A percentile compares a stretch with the other conserved stretches of the same genome.
phyloP scores from a whole-genome alignment of 2,113 vertebrate genomes.

The Atrichornis clamosus region DNA sequence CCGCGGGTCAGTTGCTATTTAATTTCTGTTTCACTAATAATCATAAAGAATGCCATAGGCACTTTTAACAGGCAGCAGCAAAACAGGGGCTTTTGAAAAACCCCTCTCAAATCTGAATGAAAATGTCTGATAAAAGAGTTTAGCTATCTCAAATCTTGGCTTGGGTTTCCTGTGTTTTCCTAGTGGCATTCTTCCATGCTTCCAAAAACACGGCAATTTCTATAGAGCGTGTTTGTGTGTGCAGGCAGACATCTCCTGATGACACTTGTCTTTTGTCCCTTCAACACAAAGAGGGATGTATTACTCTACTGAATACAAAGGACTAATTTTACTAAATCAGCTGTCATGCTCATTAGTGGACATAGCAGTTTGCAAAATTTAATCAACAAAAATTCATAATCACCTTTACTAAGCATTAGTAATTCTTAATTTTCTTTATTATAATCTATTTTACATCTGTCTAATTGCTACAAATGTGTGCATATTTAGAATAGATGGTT shows the following conservation, averaged over 20 bases:
- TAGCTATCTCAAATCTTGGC: slow-evolving; percentile 13
- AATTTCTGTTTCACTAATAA: slow-evolving; percentile 57
- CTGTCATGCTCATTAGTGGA: neutral
- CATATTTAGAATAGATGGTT: neutral
- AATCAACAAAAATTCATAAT: neutral
- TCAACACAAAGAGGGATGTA: slow-evolving; percentile 30
- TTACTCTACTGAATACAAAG: neutral
- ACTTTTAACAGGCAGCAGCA: neutral
- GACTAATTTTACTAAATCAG: slow-evolving; percentile 39
- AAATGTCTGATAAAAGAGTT: slow-evolving; percentile 6
- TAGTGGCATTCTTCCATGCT: slow-evolving; percentile 24
- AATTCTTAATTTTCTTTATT: neutral
- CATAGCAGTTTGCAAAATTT: slow-evolving; percentile 15
- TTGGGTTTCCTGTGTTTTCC: slow-evolving; percentile 36
- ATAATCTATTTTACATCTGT: neutral
- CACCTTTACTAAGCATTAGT: neutral
- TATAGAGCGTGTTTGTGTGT: slow-evolving; percentile 19
- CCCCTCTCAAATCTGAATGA: neutral
- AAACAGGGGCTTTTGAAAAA: neutral
- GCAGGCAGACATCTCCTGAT: neutral
- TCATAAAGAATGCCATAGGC: slow-evolving; percentile 34
- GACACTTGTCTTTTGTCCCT: slow-evolving; percentile 37
- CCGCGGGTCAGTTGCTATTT: slow-evolving; percentile 43
- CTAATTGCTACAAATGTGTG: neutral
- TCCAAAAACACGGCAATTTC: neutral